Evolutionary conservation across 2,113 vertebrate species (phyloP), one percentile per base, ranked within the genome.

Genomic region (Dunckerocampus dactyliophorus): DNA sequence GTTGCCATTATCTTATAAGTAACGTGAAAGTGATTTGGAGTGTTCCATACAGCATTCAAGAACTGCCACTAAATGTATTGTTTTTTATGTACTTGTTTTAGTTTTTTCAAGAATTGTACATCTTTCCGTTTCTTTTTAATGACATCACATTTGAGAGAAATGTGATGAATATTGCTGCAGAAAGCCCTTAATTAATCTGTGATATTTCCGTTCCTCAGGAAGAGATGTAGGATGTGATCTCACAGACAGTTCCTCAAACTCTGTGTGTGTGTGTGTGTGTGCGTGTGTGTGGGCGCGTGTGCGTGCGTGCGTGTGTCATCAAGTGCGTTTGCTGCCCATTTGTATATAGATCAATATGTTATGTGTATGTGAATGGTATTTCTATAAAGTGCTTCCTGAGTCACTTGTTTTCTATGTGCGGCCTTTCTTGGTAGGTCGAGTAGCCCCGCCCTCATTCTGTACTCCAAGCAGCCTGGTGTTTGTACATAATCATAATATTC

Each of bases 381-480:
- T 83, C 66, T 81, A 47, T 75, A 47, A 82, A 85, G 88, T 88
- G 86, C 85, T 88, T 88, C 84, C 87, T 75, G 69, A 67, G 74
- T 77, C 65, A 62, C 54, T 70, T 65, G n/a, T 74, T 79, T 83
- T 80, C 54, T 80, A 65, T 76, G 75, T 82, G 12, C 20, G 78
- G 76, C 80, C 80, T 82, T 74, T 83, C 71, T 71, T 78, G 62
- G 65, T 55, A 1, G 64, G 67, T 75, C 64, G 37, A 63, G 85
- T 84, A 85, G 82, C 81, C 78, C 79, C 72, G 71, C 73, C 56
- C 19, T 70, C 64, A 64, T 66, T 20, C 62, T 83, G 72, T 74
- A 71, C 60, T 77, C 65, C 46, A 62, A 65, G 43, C 5, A 67
- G 63, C 47, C 74, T 60, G 67, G 67, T 84, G 76, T 85, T 80